phyloP scores from a whole-genome alignment of 1,140 invertebrate species.

The Pseudachorutes palmiensis region DNA sequence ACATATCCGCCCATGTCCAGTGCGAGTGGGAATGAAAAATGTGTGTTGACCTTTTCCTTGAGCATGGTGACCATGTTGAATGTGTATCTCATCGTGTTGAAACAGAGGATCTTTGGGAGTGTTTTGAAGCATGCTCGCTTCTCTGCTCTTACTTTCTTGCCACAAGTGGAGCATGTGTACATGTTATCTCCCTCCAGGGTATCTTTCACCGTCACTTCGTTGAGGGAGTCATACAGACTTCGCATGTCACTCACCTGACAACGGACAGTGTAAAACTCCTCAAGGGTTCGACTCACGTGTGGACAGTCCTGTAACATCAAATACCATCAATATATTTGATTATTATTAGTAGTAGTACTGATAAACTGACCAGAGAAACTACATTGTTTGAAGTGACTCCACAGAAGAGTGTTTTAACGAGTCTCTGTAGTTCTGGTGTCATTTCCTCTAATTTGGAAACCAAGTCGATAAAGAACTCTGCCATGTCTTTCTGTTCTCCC shows the following conservation, averaged over 20 bases:
- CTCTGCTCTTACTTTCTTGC: conserved; percentile 87
- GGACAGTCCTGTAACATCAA: conserved; percentile 65
- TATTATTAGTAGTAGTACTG: neutral
- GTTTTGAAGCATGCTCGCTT: conserved; percentile 91
- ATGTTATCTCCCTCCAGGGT: conserved; percentile 94
- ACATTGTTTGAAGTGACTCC: conserved; percentile 90
- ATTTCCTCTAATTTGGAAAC: conserved; percentile 94
- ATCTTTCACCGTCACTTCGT: conserved; percentile 93
- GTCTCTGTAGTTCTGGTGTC: conserved; percentile 70
- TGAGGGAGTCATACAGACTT: conserved; percentile 85
- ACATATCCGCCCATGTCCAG: conserved; percentile 91
- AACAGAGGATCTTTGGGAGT: conserved; percentile 83
- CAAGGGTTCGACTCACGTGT: conserved; percentile 84
- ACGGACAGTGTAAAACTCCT: conserved; percentile 92
- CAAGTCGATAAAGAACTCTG: conserved; percentile 93
- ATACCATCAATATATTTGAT: neutral
- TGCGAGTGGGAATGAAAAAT: conserved; percentile 89
- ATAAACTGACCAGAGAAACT: conserved; percentile 59
- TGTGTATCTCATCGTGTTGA: conserved; percentile 96
- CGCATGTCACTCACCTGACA: conserved; percentile 95
- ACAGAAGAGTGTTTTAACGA: conserved; percentile 86
- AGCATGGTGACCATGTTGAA: conserved; percentile 97
- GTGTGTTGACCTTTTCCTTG: conserved; percentile 94
- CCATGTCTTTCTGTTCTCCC: conserved; percentile 96
- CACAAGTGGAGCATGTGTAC: conserved; percentile 92